Evolutionary conservation across 2,888 invertebrate species (phyloP).

Genomic region (Cetonia aurata): DNA sequence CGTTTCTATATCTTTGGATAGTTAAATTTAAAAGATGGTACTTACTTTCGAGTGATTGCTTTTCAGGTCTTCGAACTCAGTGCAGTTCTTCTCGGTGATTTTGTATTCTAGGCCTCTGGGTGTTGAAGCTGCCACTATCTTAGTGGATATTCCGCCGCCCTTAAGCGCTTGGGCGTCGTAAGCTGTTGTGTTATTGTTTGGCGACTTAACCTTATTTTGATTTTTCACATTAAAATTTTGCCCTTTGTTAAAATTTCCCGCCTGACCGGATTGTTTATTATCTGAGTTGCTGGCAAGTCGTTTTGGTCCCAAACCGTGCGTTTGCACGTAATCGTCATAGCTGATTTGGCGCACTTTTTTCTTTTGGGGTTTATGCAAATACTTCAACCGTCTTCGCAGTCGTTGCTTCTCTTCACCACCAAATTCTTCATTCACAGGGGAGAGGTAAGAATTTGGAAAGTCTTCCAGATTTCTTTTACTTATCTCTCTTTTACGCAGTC

Average conservation of each 20-base stretch:
- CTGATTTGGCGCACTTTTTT: slow-evolving; percentile 30
- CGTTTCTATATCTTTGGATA: too few species aligned
- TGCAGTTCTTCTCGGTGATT: slow-evolving; percentile 33
- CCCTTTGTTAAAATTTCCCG: slow-evolving; percentile 38
- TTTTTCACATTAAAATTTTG: slow-evolving; percentile 42
- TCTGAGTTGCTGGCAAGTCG: not conserved
- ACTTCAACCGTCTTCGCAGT: slow-evolving; percentile 34
- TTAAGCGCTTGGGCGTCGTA: not conserved
- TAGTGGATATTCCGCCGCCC: not conserved
- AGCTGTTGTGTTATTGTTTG: not conserved
- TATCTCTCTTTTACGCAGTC: slow-evolving; percentile 16
- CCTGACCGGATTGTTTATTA: not conserved
- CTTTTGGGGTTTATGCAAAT: slow-evolving; percentile 23
- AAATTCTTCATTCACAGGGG: slow-evolving; percentile 35
- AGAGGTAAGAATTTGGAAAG: slow-evolving; percentile 36
- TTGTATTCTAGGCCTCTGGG: slow-evolving; percentile 16
- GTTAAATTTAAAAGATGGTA: not conserved
- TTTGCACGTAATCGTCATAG: slow-evolving; percentile 41
- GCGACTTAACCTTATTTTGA: not conserved
- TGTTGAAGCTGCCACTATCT: too few species aligned
- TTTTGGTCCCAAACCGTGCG: slow-evolving; percentile 16
- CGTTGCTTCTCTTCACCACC: slow-evolving; percentile 26
- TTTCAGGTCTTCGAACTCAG: slow-evolving; percentile 26
- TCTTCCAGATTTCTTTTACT: slow-evolving; percentile 21
- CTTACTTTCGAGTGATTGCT: slow-evolving; percentile 32